Percentiles rank a stretch among this genome's conserved stretches.
These are phyloP conservation scores for Himalopsyche japonica DNA, from an alignment of 2,888 invertebrate species.

Conservation along the genomic window DNA sequence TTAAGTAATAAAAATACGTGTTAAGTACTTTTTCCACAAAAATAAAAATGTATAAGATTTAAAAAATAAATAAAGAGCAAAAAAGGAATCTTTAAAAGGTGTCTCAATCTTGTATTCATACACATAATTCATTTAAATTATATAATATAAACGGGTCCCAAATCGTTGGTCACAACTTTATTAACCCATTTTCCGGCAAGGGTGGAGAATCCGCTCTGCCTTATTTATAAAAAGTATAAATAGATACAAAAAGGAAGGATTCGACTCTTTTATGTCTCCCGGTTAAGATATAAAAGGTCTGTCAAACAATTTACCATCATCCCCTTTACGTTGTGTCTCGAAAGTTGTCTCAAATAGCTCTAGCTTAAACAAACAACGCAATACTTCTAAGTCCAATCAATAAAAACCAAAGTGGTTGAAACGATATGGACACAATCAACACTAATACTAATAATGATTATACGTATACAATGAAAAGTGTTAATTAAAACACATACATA, in stretches of 20 bases:
- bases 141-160: no score
- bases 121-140: no score
- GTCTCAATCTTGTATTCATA: no score
- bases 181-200: neutral
- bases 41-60: no score
- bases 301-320: neutral
- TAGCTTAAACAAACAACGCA: neutral
- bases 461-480: no score
- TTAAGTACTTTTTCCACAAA: no score
- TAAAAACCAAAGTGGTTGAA: neutral
- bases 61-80: no score
- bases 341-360: neutral
- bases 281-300: slow-evolving; percentile 1
- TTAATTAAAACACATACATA: no score
- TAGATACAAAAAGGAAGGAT: neutral
- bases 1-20: no score
- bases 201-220: neutral
- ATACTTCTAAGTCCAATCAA: neutral
- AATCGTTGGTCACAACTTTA: neutral
- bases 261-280: neutral
- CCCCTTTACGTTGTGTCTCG: neutral
- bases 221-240: neutral
- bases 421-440: no score
- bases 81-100: no score
- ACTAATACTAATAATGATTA: no score